These are phyloP conservation scores for Lycocerus yunnanus DNA, from an alignment of 2,888 invertebrate genomes.

Conservation along the genomic window DNA sequence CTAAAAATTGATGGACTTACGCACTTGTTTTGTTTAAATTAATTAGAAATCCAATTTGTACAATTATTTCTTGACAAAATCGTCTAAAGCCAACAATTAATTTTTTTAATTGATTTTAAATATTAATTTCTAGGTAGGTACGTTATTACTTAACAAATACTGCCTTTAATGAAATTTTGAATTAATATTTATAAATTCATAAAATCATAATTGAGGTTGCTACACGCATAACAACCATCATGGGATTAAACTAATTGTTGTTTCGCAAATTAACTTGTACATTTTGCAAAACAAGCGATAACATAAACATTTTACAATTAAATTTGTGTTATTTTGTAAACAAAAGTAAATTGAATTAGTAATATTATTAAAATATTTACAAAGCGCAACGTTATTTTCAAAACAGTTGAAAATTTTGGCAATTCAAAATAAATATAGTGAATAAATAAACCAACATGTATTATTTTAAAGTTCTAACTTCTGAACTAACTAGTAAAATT, in stretches of 20 bases:
- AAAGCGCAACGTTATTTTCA: neutral
- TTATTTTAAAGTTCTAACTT: too few species aligned
- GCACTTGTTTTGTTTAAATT: neutral
- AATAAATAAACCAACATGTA: too few species aligned
- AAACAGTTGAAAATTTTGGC: neutral
- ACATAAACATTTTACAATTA: neutral
- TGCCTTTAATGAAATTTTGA: neutral
- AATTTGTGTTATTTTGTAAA: neutral
- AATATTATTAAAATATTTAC: neutral
- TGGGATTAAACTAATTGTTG: neutral
- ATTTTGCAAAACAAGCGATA: neutral
- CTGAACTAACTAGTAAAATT: too few species aligned
- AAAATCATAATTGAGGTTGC: neutral
- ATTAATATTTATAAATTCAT: neutral
- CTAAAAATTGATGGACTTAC: constrained; percentile 6
- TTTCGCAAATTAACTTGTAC: neutral
- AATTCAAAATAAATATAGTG: too few species aligned
- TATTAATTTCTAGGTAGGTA: neutral
- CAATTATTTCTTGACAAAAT: neutral
- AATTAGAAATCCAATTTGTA: constrained; percentile 3
- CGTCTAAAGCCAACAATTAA: neutral
- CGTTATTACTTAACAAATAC: neutral
- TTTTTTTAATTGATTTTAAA: neutral
- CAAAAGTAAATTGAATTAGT: neutral
- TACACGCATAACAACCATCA: neutral